Evolutionary conservation across 2,888 invertebrate species (phyloP).

Genomic region (Protonemura montana): DNA sequence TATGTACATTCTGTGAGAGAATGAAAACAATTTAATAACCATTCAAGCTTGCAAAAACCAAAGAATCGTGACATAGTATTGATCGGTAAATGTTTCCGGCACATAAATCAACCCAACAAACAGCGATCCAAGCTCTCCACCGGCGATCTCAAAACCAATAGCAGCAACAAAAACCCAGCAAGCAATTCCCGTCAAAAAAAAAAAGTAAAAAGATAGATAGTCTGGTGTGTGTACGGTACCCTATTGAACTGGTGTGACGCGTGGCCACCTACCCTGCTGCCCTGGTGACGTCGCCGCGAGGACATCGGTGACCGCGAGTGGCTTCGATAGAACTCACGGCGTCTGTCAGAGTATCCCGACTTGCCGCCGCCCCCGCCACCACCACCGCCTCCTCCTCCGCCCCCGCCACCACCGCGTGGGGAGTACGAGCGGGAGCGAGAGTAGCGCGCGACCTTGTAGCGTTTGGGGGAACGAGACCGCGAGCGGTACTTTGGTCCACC

Average conservation of each 20-base stretch:
- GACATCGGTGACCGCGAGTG: constrained; percentile 86
- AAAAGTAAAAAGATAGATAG: background rate
- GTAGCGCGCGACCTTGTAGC: constrained; percentile 51
- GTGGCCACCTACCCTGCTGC: constrained; percentile 69
- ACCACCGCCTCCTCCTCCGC: constrained; percentile 57
- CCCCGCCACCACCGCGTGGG: constrained; percentile 61
- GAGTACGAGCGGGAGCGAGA: constrained; percentile 62
- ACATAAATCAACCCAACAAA: no score
- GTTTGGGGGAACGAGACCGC: constrained; percentile 63
- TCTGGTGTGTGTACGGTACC: background rate
- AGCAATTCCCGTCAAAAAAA: background rate
- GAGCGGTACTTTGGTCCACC: constrained; percentile 56
- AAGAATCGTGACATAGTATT: no score
- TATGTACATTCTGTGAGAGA: no score
- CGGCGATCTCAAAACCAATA: no score
- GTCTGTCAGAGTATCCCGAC: constrained; percentile 51
- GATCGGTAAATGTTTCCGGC: no score
- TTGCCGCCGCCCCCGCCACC: constrained; percentile 56
- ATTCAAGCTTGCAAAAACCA: no score
- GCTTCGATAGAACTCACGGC: constrained; percentile 67
- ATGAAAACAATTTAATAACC: no score
- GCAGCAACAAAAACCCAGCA: background rate
- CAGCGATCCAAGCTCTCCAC: no score
- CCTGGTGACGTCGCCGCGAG: constrained; percentile 77
- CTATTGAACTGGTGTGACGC: constrained; percentile 5